Percentiles rank a stretch among this genome's conserved stretches.
Evolutionary conservation across 2,113 vertebrate species (phyloP).

Genomic region (Pseudopipra pipra): DNA sequence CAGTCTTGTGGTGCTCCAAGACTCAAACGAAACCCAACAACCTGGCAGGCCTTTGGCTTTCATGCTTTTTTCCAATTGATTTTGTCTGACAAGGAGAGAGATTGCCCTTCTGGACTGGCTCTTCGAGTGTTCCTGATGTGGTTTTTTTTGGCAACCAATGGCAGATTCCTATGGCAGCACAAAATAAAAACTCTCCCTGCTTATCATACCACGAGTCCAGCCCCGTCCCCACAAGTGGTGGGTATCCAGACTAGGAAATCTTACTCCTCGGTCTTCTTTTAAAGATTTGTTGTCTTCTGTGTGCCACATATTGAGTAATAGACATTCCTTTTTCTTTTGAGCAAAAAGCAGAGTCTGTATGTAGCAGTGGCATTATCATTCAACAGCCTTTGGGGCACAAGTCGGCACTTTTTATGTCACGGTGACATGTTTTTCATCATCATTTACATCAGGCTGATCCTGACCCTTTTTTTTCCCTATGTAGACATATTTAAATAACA

Average conservation of each 20-base stretch:
- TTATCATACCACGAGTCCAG: conserved; percentile 15
- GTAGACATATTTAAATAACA: conserved; percentile 54
- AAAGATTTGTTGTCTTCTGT: conserved; percentile 16
- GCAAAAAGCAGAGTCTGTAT: conserved; percentile 39
- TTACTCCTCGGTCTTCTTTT: conserved; percentile 32
- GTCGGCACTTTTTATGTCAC: conserved; percentile 48
- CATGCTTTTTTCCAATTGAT: conserved; percentile 62
- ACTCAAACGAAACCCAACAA: conserved; percentile 69
- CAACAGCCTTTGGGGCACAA: conserved; percentile 28
- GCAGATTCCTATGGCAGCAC: conserved; percentile 73
- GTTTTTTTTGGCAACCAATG: conserved; percentile 64
- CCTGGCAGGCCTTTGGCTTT: conserved; percentile 67
- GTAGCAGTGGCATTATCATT: conserved; percentile 52
- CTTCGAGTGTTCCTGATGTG: conserved; percentile 55
- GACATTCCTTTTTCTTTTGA: conserved; percentile 45
- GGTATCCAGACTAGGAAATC: conserved; percentile 21
- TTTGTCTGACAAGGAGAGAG: conserved; percentile 68
- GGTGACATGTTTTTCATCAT: conserved; percentile 6
- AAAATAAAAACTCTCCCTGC: conserved; percentile 37
- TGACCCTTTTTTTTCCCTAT: not conserved
- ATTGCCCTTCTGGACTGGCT: conserved; percentile 63
- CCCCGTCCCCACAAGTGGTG: conserved; percentile 8
- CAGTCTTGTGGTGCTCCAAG: conserved; percentile 71
- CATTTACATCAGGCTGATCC: conserved; percentile 41
- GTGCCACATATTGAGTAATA: not conserved